Evolutionary conservation across 92 coral and sea anemone species (phyloP).

Genomic region (Anthopleura xanthogrammica): DNA sequence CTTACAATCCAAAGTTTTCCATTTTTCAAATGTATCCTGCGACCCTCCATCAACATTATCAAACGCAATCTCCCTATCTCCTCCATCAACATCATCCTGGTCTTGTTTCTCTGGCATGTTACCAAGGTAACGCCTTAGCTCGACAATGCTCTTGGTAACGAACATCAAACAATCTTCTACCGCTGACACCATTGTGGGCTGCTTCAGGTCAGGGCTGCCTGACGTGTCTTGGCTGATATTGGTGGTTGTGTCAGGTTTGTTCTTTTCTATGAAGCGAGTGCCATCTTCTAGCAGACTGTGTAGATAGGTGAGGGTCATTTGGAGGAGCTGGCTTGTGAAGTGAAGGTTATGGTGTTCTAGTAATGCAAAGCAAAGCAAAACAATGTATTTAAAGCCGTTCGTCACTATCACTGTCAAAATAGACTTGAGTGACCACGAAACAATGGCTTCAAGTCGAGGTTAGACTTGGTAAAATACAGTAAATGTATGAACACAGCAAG

Average conservation of each 20-base stretch:
- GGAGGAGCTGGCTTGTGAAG: constrained; percentile 86
- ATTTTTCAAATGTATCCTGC: constrained; percentile 31
- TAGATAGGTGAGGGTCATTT: constrained; percentile 84
- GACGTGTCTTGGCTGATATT: constrained; percentile 12
- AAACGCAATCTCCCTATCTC: neutral
- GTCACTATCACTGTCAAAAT: no score
- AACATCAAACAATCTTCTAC: constrained; percentile 45
- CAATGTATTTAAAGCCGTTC: neutral
- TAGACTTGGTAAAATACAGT: no score
- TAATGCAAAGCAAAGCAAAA: neutral
- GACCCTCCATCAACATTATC: constrained; percentile 10
- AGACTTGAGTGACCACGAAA: no score
- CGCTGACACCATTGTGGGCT: constrained; percentile 31
- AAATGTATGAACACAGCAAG: no score
- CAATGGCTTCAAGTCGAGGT: no score
- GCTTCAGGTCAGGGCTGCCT: neutral
- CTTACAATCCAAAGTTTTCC: constrained; percentile 36
- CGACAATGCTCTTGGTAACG: constrained; percentile 57
- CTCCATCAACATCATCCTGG: constrained; percentile 14
- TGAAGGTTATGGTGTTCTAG: constrained; percentile 90
- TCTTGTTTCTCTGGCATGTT: constrained; percentile 52
- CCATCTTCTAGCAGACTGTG: constrained; percentile 89
- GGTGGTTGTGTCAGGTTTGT: constrained; percentile 18
- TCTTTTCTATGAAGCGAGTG: constrained; percentile 61
- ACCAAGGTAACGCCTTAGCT: constrained; percentile 61